Percentiles rank a stretch among this genome's conserved stretches.
Evolutionary conservation across 2,113 vertebrate species (phyloP).

Genomic region (Hystrix brachyura): DNA sequence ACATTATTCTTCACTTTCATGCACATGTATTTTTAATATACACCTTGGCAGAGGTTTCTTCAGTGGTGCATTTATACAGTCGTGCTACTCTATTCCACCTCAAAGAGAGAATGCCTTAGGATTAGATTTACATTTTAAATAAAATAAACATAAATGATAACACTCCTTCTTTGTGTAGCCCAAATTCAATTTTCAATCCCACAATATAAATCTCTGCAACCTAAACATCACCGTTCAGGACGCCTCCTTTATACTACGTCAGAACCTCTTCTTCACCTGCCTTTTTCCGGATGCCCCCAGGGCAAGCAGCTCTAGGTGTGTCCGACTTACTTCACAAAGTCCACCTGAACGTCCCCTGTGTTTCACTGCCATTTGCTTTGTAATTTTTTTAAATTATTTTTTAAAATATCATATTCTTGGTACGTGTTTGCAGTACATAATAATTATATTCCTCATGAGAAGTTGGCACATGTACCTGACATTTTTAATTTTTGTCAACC

Average conservation of each 20-base stretch:
- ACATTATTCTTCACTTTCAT: background rate
- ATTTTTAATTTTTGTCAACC: background rate
- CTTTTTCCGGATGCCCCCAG: background rate
- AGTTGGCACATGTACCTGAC: background rate
- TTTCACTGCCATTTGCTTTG: accelerated
- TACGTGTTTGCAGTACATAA: background rate
- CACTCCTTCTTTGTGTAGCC: too few species aligned
- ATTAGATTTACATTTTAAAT: background rate
- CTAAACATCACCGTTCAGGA: background rate
- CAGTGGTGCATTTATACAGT: background rate
- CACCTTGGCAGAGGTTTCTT: background rate
- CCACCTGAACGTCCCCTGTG: accelerated
- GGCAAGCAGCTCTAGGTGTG: accelerated
- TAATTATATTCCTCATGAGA: too few species aligned
- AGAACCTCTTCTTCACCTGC: background rate
- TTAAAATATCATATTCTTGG: background rate
- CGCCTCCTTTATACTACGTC: background rate
- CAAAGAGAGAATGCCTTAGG: background rate
- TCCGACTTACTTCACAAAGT: accelerated
- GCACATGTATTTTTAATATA: background rate
- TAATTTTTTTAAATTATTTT: background rate
- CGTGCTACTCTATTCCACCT: background rate
- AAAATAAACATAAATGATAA: background rate
- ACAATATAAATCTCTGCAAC: background rate
- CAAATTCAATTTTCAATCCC: background rate